A percentile compares a stretch with the other conserved stretches of the same genome.
Conservation (phyloP, 2,113 vertebrate genomes). For the Morphnarchus princeps region DNA sequence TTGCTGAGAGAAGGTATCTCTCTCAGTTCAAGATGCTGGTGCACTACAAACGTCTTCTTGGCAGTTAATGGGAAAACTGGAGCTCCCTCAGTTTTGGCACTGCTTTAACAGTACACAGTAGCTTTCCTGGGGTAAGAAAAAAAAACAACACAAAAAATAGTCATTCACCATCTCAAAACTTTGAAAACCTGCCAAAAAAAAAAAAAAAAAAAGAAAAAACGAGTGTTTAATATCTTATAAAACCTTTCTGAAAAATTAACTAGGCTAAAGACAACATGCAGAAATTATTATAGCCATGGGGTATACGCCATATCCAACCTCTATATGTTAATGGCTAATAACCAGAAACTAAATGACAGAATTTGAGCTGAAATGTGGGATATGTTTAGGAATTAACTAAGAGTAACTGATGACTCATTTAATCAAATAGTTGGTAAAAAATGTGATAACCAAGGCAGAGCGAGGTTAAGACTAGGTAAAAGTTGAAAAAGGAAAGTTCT, state of each 20-base stretch:
- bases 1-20: conserved; percentile 9
- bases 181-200: not conserved
- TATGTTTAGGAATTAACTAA: not conserved
- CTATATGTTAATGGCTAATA: not conserved
- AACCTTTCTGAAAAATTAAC: not conserved
- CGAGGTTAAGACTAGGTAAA: not conserved
- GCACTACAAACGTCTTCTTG: not conserved
- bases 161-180: not conserved
- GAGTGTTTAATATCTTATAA: not conserved
- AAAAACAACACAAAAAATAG: not conserved
- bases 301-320: not conserved
- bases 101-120: not conserved
- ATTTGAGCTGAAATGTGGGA: not conserved
- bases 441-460: not conserved
- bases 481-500: not conserved
- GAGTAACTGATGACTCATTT: not conserved
- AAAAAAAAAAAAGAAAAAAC: no score
- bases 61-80: not conserved
- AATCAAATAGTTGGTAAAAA: not conserved
- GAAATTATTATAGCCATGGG: not conserved
- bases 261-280: not conserved
- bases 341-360: not conserved
- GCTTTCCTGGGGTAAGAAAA: not conserved
- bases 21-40: not conserved
- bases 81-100: not conserved